Evolutionary conservation across 2,797 vertebrate genomes (phyloP).

Genomic region (Enteromius paludinosus): DNA sequence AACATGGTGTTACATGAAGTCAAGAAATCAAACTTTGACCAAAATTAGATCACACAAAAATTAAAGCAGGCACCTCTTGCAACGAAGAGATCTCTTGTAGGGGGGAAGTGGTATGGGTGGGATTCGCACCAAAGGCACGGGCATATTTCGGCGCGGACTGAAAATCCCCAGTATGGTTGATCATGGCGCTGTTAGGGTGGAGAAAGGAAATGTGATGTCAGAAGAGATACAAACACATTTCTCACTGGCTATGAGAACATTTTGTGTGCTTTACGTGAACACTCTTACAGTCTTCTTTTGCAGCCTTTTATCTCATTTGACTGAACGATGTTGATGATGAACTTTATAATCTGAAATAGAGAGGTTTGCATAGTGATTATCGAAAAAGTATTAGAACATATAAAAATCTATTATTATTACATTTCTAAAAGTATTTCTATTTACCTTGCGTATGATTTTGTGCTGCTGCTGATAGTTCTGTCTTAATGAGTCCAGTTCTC

Average conservation of each 20-base stretch:
- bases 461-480: constrained; percentile 60
- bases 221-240: neutral
- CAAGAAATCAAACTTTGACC: neutral
- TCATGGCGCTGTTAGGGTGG: constrained; percentile 54
- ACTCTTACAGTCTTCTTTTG: constrained; percentile 60
- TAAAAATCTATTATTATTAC: no score
- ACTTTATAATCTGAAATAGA: constrained; percentile 59
- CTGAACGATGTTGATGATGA: constrained; percentile 59
- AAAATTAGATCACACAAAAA: neutral
- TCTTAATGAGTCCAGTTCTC: constrained; percentile 54
- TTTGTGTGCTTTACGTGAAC: neutral
- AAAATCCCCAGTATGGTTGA: constrained; percentile 45
- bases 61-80: constrained; percentile 26
- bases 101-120: constrained; percentile 17
- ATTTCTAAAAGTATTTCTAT: neutral
- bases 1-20: neutral
- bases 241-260: neutral
- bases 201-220: neutral
- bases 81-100: neutral
- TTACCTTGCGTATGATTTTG: constrained; percentile 61
- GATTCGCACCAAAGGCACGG: constrained; percentile 39
- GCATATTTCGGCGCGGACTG: constrained; percentile 55
- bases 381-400: neutral
- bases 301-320: constrained; percentile 52
- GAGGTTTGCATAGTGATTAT: neutral